A percentile compares a stretch with the other conserved stretches of the same genome.
These are phyloP conservation scores for Lacanobia oleracea DNA, from an alignment of 2,888 invertebrate genomes.

Conservation along the genomic window DNA sequence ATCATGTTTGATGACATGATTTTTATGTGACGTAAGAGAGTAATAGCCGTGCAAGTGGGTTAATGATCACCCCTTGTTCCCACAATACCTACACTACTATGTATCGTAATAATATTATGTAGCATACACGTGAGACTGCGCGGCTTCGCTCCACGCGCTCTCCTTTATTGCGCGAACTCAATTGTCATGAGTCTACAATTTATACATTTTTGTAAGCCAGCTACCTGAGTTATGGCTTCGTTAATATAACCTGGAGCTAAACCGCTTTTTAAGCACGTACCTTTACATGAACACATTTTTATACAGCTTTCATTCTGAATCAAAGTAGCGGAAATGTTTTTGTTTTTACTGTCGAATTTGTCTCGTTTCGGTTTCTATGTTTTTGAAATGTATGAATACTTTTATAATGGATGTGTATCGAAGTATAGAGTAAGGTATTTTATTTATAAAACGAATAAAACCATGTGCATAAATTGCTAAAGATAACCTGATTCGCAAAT, in stretches of 20 bases:
- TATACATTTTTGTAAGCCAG: constrained; percentile 43
- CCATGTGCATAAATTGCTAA: too few relatives aligned
- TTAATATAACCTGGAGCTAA: constrained; percentile 21
- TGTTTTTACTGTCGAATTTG: not conserved
- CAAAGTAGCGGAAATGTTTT: not conserved
- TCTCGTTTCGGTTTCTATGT: not conserved
- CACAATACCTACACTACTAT: constrained; percentile 50
- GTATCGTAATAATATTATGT: constrained; percentile 54
- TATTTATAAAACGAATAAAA: too few relatives aligned
- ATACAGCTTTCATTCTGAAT: not conserved
- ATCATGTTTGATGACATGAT: constrained; percentile 31
- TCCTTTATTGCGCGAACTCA: constrained; percentile 37
- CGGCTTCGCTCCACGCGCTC: constrained; percentile 11
- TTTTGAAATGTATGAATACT: too few relatives aligned
- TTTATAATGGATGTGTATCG: too few relatives aligned
- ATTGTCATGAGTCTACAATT: constrained; percentile 41
- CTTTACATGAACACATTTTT: not conserved
- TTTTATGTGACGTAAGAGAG: constrained; percentile 56
- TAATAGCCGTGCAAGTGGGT: constrained; percentile 58
- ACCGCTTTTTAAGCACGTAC: constrained; percentile 12
- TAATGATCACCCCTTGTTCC: constrained; percentile 63
- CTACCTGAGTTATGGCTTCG: constrained; percentile 25
- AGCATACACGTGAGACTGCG: constrained; percentile 29
- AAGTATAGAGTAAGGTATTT: too few relatives aligned
- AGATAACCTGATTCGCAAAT: too few relatives aligned